Conservation (phyloP, 2,113 vertebrate genomes). For the Stegastes partitus region DNA sequence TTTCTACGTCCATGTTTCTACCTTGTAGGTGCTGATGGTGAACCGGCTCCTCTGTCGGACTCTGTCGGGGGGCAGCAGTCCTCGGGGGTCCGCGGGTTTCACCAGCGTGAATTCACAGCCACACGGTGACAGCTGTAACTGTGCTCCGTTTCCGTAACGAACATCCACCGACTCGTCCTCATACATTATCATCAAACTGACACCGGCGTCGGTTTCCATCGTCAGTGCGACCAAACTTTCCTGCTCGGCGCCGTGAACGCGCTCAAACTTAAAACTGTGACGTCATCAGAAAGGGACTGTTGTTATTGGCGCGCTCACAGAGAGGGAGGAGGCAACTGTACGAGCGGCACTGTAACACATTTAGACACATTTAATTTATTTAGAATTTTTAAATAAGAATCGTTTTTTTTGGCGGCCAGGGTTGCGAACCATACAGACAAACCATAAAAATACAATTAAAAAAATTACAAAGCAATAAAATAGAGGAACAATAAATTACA, state of each 20-base stretch:
- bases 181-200: slow-evolving; percentile 85
- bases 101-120: slow-evolving; percentile 88
- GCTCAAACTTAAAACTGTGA: slow-evolving; percentile 40
- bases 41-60: slow-evolving; percentile 89
- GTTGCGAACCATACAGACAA: too few relatives aligned
- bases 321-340: not conserved
- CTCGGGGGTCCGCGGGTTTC: slow-evolving; percentile 64
- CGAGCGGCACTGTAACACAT: too few relatives aligned
- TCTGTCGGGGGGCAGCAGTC: slow-evolving; percentile 75
- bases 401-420: too few relatives aligned
- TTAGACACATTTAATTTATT: too few relatives aligned
- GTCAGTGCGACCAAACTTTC: accelerated
- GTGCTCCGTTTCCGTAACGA: slow-evolving; percentile 80
- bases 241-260: not conserved
- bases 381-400: too few relatives aligned
- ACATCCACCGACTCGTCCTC: slow-evolving; percentile 89
- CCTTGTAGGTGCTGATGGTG: slow-evolving; percentile 86
- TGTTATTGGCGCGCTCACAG: slow-evolving; percentile 4
- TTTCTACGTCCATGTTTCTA: slow-evolving; percentile 43
- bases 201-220: slow-evolving; percentile 52
- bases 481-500: too few relatives aligned
- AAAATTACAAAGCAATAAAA: too few relatives aligned
- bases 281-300: slow-evolving; percentile 29
- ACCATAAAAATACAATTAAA: too few relatives aligned
- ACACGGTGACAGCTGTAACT: slow-evolving; percentile 89